Conservation (phyloP, 2,797 vertebrate genomes). For the Gallinago nigripennis region DNA sequence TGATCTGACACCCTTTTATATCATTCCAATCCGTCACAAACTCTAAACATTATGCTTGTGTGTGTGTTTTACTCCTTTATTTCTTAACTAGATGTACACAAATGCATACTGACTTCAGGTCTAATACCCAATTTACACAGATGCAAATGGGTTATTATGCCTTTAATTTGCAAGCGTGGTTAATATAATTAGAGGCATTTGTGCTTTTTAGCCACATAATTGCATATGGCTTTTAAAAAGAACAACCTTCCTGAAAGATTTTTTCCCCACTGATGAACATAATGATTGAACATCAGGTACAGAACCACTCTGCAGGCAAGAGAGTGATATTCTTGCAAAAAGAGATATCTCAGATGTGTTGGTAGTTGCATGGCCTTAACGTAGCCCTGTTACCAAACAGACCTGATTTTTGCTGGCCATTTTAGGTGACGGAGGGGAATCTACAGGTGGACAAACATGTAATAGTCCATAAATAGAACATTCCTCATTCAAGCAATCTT, state of each 20-base stretch:
- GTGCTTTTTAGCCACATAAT: slow-evolving; percentile 29
- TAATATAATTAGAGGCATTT: slow-evolving; percentile 37
- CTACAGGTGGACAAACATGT: background rate
- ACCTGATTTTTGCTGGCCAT: background rate
- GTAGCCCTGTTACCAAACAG: background rate
- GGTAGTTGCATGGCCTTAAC: background rate
- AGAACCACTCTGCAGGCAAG: background rate
- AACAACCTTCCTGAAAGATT: slow-evolving; percentile 11
- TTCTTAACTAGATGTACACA: background rate
- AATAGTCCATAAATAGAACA: background rate
- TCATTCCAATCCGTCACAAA: background rate
- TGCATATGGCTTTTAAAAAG: slow-evolving; percentile 3
- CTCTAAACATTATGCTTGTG: background rate
- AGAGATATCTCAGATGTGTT: background rate
- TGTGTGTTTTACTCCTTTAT: background rate
- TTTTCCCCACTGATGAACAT: slow-evolving; percentile 27
- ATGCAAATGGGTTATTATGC: slow-evolving; percentile 22
- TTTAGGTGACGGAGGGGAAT: background rate
- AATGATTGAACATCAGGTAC: slow-evolving; percentile 10
- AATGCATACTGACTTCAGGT: slow-evolving; percentile 13
- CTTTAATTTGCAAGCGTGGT: slow-evolving; percentile 33
- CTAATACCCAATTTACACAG: background rate
- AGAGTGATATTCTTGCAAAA: background rate
- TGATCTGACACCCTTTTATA: background rate
- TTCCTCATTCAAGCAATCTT: background rate